Base-by-base conservation (phyloP, 2,797 vertebrate genomes). In the Vespertilio murinus region DNA sequence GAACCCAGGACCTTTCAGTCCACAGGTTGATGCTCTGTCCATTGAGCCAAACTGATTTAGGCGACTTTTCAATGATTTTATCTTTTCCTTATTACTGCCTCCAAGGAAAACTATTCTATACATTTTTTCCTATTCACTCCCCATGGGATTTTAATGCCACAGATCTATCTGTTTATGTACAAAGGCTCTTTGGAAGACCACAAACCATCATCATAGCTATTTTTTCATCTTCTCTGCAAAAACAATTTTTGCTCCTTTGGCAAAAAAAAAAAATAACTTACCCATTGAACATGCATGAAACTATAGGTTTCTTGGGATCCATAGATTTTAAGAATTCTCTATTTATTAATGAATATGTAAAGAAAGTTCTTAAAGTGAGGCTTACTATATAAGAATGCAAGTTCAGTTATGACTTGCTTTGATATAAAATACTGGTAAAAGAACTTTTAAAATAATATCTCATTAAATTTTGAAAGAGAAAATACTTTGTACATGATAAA, bases 401-500 rank as follows among this genome's bases (percentile, higher is more conserved):
- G 67, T 90, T 81, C 30, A 90, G 16, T 70, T 88, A 81, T 47
- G 14, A 6, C 52, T 73, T 90, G 11, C 30, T 81, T 84, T 88
- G 71, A 75, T 64, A 74, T 40, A 81, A 90, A 75, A 89, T 69
- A 56, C 3, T 70, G 17, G 2, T 73, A 30, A 70, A 61, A 87
- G 7, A 87, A 33, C 2, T 3, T 83, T 79, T 65, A 47, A 80
- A 93, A 87, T 67, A 79, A 79, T 81, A 86, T 49, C 40, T 89
- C 23, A 64, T 61, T 49, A 80, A 73, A 40, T 82, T 89, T 20
- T 94, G 6, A 93, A 80, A 78, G 20, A 91, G 84, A 7, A 91
- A 91, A 89, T 6, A 71, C 9, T 71, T 84, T 91, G 14, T 80
- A 49, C 20, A 42, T 65, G 42, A 90, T 67, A 79, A 91, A 64